These are phyloP conservation scores for Epinotia demarniana DNA, from an alignment of 2,888 invertebrate species.

Conservation along the genomic window DNA sequence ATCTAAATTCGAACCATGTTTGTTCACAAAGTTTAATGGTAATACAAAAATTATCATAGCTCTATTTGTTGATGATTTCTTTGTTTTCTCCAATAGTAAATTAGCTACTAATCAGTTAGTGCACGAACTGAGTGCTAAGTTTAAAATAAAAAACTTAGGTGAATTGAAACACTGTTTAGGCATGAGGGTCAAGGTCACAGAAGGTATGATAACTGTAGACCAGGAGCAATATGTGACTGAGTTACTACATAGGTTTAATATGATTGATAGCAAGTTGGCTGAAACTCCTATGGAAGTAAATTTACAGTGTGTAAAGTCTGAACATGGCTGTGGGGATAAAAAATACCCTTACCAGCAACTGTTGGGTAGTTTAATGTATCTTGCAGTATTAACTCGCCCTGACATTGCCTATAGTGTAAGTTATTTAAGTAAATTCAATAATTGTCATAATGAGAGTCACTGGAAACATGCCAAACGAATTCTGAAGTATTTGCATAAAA, in stretches of 20 bases:
- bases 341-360: slow-evolving; percentile 23
- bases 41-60: slow-evolving; percentile 46
- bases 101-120: too few species aligned
- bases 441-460: slow-evolving; percentile 6
- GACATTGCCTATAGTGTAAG: slow-evolving; percentile 22
- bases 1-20: slow-evolving; percentile 50
- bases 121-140: not conserved
- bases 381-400: slow-evolving; percentile 17
- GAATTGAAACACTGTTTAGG: slow-evolving; percentile 5
- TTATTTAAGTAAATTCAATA: slow-evolving; percentile 28
- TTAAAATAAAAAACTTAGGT: slow-evolving; percentile 47
- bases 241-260: slow-evolving; percentile 44
- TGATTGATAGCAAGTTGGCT: slow-evolving; percentile 33
- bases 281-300: slow-evolving; percentile 44
- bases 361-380: slow-evolving; percentile 21
- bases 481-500: slow-evolving; percentile 19
- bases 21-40: slow-evolving; percentile 47
- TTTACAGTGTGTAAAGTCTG: slow-evolving; percentile 34
- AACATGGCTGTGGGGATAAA: not conserved
- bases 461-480: slow-evolving; percentile 26
- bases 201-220: too few species aligned
- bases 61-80: slow-evolving; percentile 3
- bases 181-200: too few species aligned
- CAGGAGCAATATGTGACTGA: slow-evolving; percentile 6
- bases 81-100: not conserved